Conservation (phyloP, 2,797 vertebrate species). For the Zenarchopterus dispar region DNA sequence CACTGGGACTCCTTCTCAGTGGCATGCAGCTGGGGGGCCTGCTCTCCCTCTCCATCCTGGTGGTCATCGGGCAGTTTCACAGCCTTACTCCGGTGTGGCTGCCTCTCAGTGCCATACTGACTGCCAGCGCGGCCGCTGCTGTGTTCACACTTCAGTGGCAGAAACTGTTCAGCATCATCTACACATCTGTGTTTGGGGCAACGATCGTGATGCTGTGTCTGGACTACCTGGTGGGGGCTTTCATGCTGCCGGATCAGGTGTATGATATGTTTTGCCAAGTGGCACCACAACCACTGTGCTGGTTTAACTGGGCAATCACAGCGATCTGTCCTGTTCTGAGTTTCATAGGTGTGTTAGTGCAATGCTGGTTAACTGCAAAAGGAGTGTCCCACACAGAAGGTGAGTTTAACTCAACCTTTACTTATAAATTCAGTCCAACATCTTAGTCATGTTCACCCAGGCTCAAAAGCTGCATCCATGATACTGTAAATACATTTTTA, state of each 20-base stretch:
- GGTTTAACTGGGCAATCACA: slow-evolving; percentile 87
- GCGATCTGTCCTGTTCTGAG: slow-evolving; percentile 83
- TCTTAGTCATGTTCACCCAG: no score
- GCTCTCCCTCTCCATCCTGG: slow-evolving; percentile 77
- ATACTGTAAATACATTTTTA: no score
- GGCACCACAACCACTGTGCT: slow-evolving; percentile 82
- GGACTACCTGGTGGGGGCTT: slow-evolving; percentile 85
- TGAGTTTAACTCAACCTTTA: slow-evolving; percentile 61
- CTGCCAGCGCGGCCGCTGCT: slow-evolving; percentile 77
- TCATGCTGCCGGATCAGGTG: slow-evolving; percentile 77
- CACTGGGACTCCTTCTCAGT: slow-evolving; percentile 86
- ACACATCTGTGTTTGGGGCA: slow-evolving; percentile 85
- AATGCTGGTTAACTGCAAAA: slow-evolving; percentile 86
- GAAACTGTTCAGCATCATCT: slow-evolving; percentile 83
- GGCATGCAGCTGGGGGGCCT: slow-evolving; percentile 88
- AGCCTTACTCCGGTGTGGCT: slow-evolving; percentile 83
- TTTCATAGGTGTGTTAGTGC: slow-evolving; percentile 82
- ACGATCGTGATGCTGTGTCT: slow-evolving; percentile 78
- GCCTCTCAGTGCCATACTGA: slow-evolving; percentile 77
- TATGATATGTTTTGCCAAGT: slow-evolving; percentile 77
- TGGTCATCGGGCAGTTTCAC: slow-evolving; percentile 82
- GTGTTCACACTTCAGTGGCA: slow-evolving; percentile 87
- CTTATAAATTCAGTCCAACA: no score
- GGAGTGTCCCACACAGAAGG: slow-evolving; percentile 82
- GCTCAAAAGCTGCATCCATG: no score